A percentile compares a stretch with the other conserved stretches of the same genome.
Evolutionary conservation across 2,888 invertebrate genomes (phyloP).

Genomic region (Aphelenchoides bicaudatus): DNA sequence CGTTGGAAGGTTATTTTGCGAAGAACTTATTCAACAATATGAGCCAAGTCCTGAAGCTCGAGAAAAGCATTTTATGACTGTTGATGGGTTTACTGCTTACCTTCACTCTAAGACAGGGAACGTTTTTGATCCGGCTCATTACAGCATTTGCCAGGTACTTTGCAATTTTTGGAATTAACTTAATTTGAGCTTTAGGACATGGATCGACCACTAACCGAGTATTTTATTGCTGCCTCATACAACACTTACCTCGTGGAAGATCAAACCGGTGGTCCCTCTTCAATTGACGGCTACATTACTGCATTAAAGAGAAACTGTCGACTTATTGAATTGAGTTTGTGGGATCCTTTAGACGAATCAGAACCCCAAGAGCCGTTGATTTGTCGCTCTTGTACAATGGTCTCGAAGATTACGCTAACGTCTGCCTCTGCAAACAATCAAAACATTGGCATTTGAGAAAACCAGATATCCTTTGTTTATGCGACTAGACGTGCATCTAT

Average conservation of each 20-base stretch:
- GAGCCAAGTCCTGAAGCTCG: conserved; percentile 67
- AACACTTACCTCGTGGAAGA: conserved; percentile 65
- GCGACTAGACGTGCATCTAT: conserved; percentile 65
- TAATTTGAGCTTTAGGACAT: conserved; percentile 65
- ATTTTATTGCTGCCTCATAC: conserved; percentile 65
- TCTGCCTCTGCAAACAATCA: conserved; percentile 64
- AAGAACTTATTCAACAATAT: conserved; percentile 65
- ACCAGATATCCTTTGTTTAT: conserved; percentile 64
- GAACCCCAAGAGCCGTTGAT: conserved; percentile 64
- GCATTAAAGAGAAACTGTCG: conserved; percentile 65
- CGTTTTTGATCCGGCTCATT: conserved; percentile 65
- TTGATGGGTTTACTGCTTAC: conserved; percentile 65
- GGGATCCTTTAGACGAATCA: conserved; percentile 63
- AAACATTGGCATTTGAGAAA: conserved; percentile 64
- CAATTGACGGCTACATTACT: conserved; percentile 65
- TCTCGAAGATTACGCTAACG: conserved; percentile 63
- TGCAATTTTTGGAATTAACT: no score
- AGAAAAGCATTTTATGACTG: conserved; percentile 65
- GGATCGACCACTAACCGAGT: conserved; percentile 65
- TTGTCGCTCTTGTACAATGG: conserved; percentile 66
- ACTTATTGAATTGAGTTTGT: conserved; percentile 67
- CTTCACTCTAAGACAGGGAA: conserved; percentile 64
- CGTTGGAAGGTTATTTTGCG: conserved; percentile 65
- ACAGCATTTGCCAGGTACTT: no score
- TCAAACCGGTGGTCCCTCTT: conserved; percentile 66